These are phyloP conservation scores for Pristiophorus japonicus DNA, from an alignment of 2,113 vertebrate species.

Conservation along the genomic window DNA sequence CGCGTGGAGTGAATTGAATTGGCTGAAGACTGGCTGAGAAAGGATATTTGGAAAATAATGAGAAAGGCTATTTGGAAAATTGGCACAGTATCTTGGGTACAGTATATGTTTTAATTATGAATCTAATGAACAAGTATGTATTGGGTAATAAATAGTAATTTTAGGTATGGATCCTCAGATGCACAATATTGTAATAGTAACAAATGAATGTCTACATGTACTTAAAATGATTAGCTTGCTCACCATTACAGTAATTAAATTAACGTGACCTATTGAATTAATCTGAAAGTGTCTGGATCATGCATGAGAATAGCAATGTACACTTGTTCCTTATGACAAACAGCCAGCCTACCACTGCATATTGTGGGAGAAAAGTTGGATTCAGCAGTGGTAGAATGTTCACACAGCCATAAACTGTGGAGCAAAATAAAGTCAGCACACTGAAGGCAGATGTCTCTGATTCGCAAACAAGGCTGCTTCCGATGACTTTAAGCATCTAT, in stretches of 20 bases:
- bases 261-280: not conserved
- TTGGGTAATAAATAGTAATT: not conserved
- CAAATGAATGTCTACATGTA: not conserved
- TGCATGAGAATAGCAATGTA: not conserved
- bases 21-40: too few relatives aligned
- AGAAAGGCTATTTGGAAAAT: not conserved
- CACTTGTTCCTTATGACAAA: not conserved
- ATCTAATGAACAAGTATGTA: not conserved
- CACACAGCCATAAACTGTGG: conserved; percentile 19
- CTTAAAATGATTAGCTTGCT: not conserved
- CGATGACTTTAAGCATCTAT: not conserved
- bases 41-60: too few relatives aligned
- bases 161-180: not conserved
- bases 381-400: not conserved
- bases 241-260: not conserved
- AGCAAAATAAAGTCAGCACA: not conserved
- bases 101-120: not conserved
- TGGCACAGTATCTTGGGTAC: too few relatives aligned
- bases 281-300: not conserved
- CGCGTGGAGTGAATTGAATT: too few relatives aligned
- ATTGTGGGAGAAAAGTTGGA: not conserved
- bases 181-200: not conserved
- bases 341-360: not conserved
- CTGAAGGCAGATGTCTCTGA: not conserved
- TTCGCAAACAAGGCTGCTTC: not conserved